Evolutionary conservation across 2,888 invertebrate genomes (phyloP).

Genomic region (Drosophila imparisetae): DNA sequence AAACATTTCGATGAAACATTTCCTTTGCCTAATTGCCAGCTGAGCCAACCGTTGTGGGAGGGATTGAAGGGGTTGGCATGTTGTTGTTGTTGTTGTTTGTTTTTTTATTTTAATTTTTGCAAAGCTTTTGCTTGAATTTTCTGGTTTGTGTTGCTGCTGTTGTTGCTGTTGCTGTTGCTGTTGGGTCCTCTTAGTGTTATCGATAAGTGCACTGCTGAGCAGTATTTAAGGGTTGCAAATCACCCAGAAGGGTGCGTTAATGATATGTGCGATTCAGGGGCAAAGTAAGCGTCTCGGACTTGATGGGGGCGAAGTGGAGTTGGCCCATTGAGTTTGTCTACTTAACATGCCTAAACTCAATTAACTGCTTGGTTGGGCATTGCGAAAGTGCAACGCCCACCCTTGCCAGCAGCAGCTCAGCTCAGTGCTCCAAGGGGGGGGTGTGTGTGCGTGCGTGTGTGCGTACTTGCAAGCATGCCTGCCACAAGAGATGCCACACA

Average conservation of each 20-base stretch:
- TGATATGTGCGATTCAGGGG: neutral
- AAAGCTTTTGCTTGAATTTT: slow-evolving; percentile 20
- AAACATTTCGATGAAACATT: slow-evolving; percentile 27
- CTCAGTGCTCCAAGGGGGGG: neutral
- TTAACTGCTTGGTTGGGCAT: slow-evolving; percentile 33
- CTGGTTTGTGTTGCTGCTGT: slow-evolving; percentile 17
- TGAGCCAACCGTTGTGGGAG: neutral
- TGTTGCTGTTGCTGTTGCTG: slow-evolving; percentile 5
- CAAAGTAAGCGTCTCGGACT: slow-evolving; percentile 14
- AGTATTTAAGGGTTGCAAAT: slow-evolving; percentile 44
- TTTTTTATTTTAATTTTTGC: neutral
- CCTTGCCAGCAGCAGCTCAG: slow-evolving; percentile 12
- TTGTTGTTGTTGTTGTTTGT: neutral
- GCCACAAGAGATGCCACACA: slow-evolving; percentile 36
- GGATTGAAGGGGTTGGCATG: neutral
- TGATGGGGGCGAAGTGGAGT: slow-evolving; percentile 4
- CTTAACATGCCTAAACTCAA: slow-evolving; percentile 54
- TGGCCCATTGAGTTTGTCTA: slow-evolving; percentile 26
- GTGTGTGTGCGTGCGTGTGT: neutral
- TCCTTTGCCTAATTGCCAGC: slow-evolving; percentile 45
- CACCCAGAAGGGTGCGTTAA: slow-evolving; percentile 10
- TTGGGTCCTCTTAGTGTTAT: slow-evolving; percentile 33
- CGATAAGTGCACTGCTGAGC: slow-evolving; percentile 45
- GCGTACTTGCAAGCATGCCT: neutral
- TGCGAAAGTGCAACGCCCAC: slow-evolving; percentile 27